Conservation (phyloP, 2,797 vertebrate species). For the Masticophis lateralis region DNA sequence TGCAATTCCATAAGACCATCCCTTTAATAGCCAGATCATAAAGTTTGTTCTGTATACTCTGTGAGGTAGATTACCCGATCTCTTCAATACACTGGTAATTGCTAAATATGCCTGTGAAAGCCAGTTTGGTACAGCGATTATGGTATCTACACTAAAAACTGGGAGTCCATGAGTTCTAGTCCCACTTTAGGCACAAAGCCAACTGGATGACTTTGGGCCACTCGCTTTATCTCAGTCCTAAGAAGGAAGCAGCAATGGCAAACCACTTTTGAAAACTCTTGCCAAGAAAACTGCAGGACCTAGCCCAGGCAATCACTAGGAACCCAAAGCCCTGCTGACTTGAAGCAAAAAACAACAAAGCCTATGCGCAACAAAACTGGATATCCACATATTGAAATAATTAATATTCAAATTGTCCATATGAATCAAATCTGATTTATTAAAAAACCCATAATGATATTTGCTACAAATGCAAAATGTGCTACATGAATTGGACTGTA, state of each 20-base stretch:
- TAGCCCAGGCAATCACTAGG: background rate
- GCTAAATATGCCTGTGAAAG: background rate
- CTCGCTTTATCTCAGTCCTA: background rate
- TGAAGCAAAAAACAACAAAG: background rate
- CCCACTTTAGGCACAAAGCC: background rate
- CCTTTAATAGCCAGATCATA: background rate
- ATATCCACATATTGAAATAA: background rate
- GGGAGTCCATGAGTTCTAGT: background rate
- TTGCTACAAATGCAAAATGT: background rate
- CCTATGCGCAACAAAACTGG: background rate
- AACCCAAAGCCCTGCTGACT: background rate
- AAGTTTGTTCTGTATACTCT: background rate
- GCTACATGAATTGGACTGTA: background rate
- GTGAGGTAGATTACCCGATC: background rate
- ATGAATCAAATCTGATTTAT: background rate
- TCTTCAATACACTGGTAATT: background rate
- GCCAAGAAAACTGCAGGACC: background rate
- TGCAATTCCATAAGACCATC: background rate
- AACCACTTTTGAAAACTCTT: background rate
- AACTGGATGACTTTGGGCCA: background rate
- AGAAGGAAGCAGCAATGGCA: background rate
- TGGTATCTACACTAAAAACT: background rate
- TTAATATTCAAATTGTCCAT: no score
- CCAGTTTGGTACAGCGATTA: background rate
- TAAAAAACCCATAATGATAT: background rate